phyloP scores from a whole-genome alignment of 1,140 invertebrate species.

The Pseudomyrmex flavicornis region DNA sequence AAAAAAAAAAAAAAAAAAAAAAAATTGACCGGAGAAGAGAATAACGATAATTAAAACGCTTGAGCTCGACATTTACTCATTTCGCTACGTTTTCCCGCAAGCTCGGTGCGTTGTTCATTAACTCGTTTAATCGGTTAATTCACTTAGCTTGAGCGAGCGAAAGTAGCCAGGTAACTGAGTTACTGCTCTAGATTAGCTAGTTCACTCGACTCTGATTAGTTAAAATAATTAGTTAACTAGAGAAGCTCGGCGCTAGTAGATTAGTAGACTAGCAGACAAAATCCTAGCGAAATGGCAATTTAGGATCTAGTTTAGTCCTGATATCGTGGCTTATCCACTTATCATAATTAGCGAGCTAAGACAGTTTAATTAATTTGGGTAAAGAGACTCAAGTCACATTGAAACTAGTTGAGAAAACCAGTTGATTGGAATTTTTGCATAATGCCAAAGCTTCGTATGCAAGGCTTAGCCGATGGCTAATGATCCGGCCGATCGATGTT shows the following conservation, averaged over 20 bases:
- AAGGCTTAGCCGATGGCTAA: neutral
- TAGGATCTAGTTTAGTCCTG: neutral
- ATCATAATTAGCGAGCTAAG: slow-evolving; percentile 18
- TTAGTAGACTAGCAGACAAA: slow-evolving; percentile 11
- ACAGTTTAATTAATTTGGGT: slow-evolving; percentile 9
- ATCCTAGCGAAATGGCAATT: neutral
- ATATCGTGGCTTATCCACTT: neutral
- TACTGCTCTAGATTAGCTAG: slow-evolving; percentile 45
- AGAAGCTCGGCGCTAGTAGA: neutral
- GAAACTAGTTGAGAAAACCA: neutral
- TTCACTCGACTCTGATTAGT: slow-evolving; percentile 54
- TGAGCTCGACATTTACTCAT: slow-evolving; percentile 42
- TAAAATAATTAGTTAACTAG: slow-evolving; percentile 49
- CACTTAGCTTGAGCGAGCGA: slow-evolving; percentile 25
- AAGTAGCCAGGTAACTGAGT: slow-evolving; percentile 50
- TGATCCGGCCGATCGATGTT: neutral
- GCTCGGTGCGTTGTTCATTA: slow-evolving; percentile 16
- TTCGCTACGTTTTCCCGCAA: slow-evolving; percentile 25
- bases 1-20: too few relatives aligned
- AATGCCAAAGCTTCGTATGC: neutral
- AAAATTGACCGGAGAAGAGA: neutral
- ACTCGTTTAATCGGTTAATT: slow-evolving; percentile 50
- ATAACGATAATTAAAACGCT: neutral
- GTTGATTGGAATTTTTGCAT: neutral
- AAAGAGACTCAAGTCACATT: slow-evolving; percentile 11